Conservation (phyloP, 2,113 vertebrate genomes). For the Sprattus sprattus region DNA sequence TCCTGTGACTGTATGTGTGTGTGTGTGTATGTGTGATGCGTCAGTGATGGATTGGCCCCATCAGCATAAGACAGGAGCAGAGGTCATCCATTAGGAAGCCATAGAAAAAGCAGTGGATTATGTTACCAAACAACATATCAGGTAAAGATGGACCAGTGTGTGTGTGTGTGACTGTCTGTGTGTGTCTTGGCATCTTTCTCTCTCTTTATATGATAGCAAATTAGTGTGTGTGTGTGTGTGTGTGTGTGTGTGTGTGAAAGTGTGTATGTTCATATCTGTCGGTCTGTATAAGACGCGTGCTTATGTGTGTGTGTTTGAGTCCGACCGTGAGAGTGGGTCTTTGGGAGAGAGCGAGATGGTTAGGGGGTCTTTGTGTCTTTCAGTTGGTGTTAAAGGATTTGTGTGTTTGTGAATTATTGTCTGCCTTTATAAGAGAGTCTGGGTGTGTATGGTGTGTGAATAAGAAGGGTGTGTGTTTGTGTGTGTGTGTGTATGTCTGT, state of each 20-base stretch:
- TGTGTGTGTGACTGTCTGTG: background rate
- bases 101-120: slow-evolving; percentile 27
- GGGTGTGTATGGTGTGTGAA: background rate
- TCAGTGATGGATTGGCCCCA: slow-evolving; percentile 40
- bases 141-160: background rate
- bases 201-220: background rate
- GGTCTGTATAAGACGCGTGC: background rate
- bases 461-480: slow-evolving; percentile 1
- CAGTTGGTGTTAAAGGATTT: too few relatives aligned
- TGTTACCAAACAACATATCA: slow-evolving; percentile 30
- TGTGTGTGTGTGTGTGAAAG: background rate
- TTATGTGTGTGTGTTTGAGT: background rate
- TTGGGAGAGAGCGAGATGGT: too few relatives aligned
- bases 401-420: background rate
- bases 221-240: slow-evolving; percentile 10
- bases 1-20: too few relatives aligned
- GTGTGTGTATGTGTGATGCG: slow-evolving; percentile 8
- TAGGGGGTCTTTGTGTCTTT: too few relatives aligned
- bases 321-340: too few relatives aligned
- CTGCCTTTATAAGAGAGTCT: background rate
- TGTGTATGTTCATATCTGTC: background rate
- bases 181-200: background rate
- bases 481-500: background rate
- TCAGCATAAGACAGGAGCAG: slow-evolving; percentile 39
- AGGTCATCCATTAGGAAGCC: slow-evolving; percentile 35